Percentiles rank a stretch among this genome's conserved stretches.
phyloP scores from a whole-genome alignment of 2,797 vertebrate species.

The Leuciscus waleckii region DNA sequence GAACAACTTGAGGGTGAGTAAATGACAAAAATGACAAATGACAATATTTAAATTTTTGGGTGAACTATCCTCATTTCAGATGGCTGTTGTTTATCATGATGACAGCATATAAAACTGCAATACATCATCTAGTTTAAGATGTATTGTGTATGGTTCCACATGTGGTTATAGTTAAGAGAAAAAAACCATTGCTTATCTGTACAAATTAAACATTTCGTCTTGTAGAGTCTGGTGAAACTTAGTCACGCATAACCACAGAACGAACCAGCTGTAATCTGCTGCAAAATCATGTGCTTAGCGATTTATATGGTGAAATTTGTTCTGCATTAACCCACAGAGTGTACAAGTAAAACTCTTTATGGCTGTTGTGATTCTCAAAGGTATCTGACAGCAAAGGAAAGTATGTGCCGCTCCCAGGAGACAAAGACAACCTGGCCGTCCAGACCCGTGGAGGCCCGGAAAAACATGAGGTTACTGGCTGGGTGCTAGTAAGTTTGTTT shows the following conservation, averaged over 20 bases:
- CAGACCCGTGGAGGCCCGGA: constrained; percentile 93
- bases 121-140: not conserved
- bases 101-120: not conserved
- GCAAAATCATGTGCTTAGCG: not conserved
- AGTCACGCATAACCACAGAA: not conserved
- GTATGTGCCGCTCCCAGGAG: constrained; percentile 88
- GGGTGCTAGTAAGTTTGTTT: constrained; percentile 87
- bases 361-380: constrained; percentile 56
- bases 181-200: not conserved
- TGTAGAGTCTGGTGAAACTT: constrained; percentile 9
- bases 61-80: not conserved
- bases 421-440: constrained; percentile 90
- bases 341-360: not conserved
- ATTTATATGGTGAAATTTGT: not conserved
- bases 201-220: not conserved
- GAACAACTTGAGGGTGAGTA: too few relatives aligned
- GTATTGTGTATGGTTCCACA: not conserved
- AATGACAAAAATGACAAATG: too few relatives aligned
- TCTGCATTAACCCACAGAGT: not conserved
- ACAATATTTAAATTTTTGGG: too few relatives aligned
- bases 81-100: not conserved
- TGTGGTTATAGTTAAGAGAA: not conserved
- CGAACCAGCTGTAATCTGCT: not conserved
- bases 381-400: constrained; percentile 75
- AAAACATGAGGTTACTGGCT: constrained; percentile 94